Evolutionary conservation across 2,797 vertebrate species (phyloP), one percentile per base, ranked within the genome.

Genomic region (Sparidentex hasta): DNA sequence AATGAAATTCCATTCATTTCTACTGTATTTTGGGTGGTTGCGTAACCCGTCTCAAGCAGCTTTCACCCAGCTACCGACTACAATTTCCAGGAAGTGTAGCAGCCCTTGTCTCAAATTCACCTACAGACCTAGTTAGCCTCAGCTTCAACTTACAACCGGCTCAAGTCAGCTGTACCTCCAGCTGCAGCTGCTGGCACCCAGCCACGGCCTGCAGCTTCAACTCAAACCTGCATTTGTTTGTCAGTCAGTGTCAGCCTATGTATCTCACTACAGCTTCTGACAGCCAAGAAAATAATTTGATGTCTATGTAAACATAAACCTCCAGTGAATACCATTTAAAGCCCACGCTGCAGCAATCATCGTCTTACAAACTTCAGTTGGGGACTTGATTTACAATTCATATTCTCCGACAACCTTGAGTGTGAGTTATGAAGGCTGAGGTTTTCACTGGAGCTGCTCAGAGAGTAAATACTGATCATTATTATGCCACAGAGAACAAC

Each of bases 381-480:
- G 71, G 51, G 55, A 78, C 59, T 76, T 83, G 71, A 83, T 87
- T 84, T 90, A 78, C 55, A 81, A 86, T 85, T 90, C 56, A 78
- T 76, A 84, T 75, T 74, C 74, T 67, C 77, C 75, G 81, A 81
- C 90, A 92, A 77, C 84, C 85, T 87, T 88, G 89, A 82, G 75
- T 71, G 81, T 87, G 84, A 90, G 78, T 90, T 82, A 88, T 88
- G 74, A 86, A 68, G 70, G 65, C 13, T 51, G 74, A 71, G 62
- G 65, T 41, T 77, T 69, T 54, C 63, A 46, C 43, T 11, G 25
- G 65, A 83, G 65, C 71, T 77, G 75, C 81, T 78, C 75, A 50
- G 71, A 67, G 85, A 74, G 71, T 71, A 82, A 87, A 88, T 65
- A 71, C 79, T 78, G 75, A 85, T 85, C 52, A 88, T 80, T 48